Base-by-base conservation (phyloP, 2,888 invertebrate species). In the Pedicia rivosa region DNA sequence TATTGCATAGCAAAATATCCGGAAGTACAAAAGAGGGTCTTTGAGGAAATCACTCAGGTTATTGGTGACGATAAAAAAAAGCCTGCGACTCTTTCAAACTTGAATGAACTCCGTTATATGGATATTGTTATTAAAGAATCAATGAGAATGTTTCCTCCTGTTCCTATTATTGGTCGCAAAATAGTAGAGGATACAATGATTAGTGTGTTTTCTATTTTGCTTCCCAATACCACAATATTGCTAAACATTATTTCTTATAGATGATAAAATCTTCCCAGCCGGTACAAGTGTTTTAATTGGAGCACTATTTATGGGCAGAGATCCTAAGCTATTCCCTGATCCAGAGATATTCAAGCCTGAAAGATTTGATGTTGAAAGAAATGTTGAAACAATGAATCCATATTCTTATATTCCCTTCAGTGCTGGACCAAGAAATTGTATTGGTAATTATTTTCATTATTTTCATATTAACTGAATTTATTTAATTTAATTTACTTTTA, bases 71-170 rank as follows among this genome's bases (percentile, higher is more conserved):
- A 55, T 42, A 39, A 29, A 3, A 44, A n/a, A 2, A 43, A 44
- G 4, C 13, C 47, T 0, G 35, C 52, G 2, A 48, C 35, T 17
- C 10, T 12, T 7, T 10, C 43, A 0, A 46, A 51, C 22, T 40
- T 58, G 3, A 49, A 50, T 2, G 37, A 50, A 2, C 41, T 59
- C 5, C 46, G 43, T 5, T 59, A 57, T 41, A 57, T 78, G 37
- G 74, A 74, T 44, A 67, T 69, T 46, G 74, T 74, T 31, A 68
- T 78, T 29, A 78, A 76, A 49, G 78, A 78, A 50, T 61, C 72
- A 0, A 46, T 78, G 40, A 58, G 78, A 24, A 48, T 78, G 2
- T 74, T 66, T 46, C 78, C 78, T 0, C 72, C 74, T 33, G 73
- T 78, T 10, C 71, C 71, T 20, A 64, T 73, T 7, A 65, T 78